phyloP scores from a whole-genome alignment of 2,113 vertebrate species.

The crab-eating macaque (Macaca fascicularis) region T2T-MFA8v1.1 NC_088386.1:106679001-106679500 shows the following conservation, averaged over 20 bases:
- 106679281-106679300: background rate
- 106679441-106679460: background rate
- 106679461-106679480: background rate
- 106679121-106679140: background rate
- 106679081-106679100: background rate
- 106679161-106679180: background rate
- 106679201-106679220: background rate
- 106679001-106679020: background rate
- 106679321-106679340: background rate
- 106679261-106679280: background rate
- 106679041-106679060: background rate
- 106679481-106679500: background rate
- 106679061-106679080: background rate
- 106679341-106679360: background rate
- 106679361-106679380: background rate
- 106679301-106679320: background rate
- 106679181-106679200: background rate
- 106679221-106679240: background rate
- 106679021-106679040: no score
- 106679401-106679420: background rate
- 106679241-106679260: background rate
- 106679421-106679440: background rate
- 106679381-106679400: background rate
- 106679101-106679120: background rate
- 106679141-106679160: background rate